These are phyloP conservation scores for Phoronis australis DNA, from an alignment of 2,888 invertebrate species.

Conservation along the genomic window DNA sequence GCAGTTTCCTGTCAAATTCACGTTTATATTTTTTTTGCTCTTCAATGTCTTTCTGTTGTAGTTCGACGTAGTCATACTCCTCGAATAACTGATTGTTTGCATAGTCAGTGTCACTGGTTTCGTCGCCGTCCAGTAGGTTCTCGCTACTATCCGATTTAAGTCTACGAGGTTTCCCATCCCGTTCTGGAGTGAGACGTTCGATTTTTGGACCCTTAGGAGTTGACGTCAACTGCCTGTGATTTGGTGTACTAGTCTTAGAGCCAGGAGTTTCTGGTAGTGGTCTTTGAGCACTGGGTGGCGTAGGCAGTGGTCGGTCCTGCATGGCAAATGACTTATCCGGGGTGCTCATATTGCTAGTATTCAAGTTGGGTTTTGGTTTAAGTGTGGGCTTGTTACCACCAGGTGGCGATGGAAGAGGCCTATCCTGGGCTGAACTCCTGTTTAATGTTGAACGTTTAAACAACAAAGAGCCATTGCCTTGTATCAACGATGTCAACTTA, in stretches of 20 bases:
- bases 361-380: conserved; percentile 14
- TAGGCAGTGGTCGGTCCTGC: conserved; percentile 27
- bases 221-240: conserved; percentile 1
- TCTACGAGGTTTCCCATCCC: too few species aligned
- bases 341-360: background rate
- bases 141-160: background rate
- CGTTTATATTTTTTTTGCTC: conserved; percentile 19
- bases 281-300: conserved; percentile 14
- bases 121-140: conserved; percentile 13
- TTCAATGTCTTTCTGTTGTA: conserved; percentile 68
- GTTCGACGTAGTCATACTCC: conserved; percentile 83
- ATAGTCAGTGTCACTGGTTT: conserved; percentile 30
- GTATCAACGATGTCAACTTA: conserved; percentile 84
- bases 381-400: conserved; percentile 23
- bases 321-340: conserved; percentile 1
- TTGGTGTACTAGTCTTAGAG: background rate
- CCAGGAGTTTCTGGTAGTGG: background rate
- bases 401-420: conserved; percentile 17
- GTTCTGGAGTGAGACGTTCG: background rate
- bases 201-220: background rate
- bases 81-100: conserved; percentile 63
- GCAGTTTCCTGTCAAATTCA: conserved; percentile 7
- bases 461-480: conserved; percentile 51
- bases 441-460: too few species aligned
- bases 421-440: background rate